Base-by-base conservation (phyloP, 37 sponge, comb jelly and placozoan species). In the Eunapius fragilis region DNA sequence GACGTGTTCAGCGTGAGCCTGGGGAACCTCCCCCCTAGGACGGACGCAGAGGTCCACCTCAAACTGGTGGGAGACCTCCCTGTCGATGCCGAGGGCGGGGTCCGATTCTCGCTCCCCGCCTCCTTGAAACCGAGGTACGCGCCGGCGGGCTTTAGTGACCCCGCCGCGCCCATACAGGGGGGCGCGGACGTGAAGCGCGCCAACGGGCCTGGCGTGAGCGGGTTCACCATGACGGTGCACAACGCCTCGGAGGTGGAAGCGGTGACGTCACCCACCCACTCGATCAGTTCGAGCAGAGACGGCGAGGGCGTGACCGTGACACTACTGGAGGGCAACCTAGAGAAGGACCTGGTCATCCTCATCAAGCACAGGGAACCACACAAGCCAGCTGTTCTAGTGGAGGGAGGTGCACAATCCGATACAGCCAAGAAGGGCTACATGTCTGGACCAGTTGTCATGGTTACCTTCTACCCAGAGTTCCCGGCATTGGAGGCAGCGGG, bases 11-110 rank as follows among this genome's bases (percentile, higher is more conserved):
- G 85, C 45, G 72, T 91, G 14, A 68, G 37, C 28, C 92, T 91
- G 31, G 92, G 92, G 36, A 91, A 91, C 72, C 92, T 91, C 45
- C 88, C 92, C 35, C 88, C 92, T 12, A n/a, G n/a, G n/a, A 73
- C 73, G 50, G 84, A 84, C 2, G 92, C 92, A 68, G 74, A 82
- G 36, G 67, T 91, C 24, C 78, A 78, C 9, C 48, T 91, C 31
- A 58, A 76, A 49, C 82, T 91, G 69, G 84, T 87, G 71, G 84
- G 84, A 2, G 88, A 91, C 67, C 76, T 91, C 77, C 71, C 71
- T 3, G 74, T 91, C 22, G 84, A 91, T 24, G 86, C 88, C 30
- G 92, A 94, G 24, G 92, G 91, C 12, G 68, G 41, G 12, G 68
- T 90, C 24, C 77, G 86, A 2, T 94, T 94, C 58, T 31, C 86